phyloP scores from a whole-genome alignment of 2,797 vertebrate species.

The Hozukius guyotensis region DNA sequence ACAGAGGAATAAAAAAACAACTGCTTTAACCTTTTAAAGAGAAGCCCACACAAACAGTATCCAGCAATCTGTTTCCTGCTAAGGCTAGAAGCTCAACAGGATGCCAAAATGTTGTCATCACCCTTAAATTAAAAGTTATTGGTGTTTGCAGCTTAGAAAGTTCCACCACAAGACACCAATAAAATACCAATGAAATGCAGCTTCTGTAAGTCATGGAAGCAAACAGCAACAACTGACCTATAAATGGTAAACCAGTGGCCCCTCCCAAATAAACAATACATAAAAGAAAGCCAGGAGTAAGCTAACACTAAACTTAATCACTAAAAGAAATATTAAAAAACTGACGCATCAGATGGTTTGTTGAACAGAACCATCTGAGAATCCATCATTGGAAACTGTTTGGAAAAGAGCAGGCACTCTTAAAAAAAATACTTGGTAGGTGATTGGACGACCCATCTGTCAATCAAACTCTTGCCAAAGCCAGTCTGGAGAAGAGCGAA shows the following conservation, averaged over 20 bases:
- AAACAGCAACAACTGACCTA: constrained; percentile 1
- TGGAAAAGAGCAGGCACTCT: not conserved
- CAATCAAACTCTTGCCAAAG: not conserved
- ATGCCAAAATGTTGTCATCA: not conserved
- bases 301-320: not conserved
- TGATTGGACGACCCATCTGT: not conserved
- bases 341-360: not conserved
- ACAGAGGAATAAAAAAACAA: not conserved
- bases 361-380: not conserved
- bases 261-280: not conserved
- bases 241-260: not conserved
- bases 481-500: not conserved
- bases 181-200: constrained; percentile 1
- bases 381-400: not conserved
- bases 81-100: not conserved
- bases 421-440: not conserved
- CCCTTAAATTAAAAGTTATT: constrained; percentile 7
- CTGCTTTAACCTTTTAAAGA: not conserved
- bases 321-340: not conserved
- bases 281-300: not conserved
- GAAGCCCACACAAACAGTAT: not conserved
- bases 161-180: not conserved
- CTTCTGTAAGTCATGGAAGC: not conserved
- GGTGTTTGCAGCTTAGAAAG: not conserved
- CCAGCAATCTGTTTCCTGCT: not conserved